phyloP scores from a whole-genome alignment of 2,888 invertebrate species.

The Apotomis capreana region DNA sequence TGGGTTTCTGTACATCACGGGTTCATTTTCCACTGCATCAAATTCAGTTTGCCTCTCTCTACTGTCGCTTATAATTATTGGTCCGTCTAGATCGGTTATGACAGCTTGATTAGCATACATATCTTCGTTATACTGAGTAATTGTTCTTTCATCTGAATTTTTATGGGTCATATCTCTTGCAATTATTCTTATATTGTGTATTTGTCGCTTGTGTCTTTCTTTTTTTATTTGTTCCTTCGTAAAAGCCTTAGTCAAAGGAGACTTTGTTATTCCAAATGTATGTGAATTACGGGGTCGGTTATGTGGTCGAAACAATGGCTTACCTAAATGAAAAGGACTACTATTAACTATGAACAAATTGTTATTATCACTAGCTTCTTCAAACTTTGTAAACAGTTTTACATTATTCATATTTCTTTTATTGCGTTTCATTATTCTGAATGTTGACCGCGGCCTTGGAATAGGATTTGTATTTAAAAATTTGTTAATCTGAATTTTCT shows the following conservation, averaged over 20 bases:
- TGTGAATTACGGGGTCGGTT: neutral
- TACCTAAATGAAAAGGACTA: too few species aligned
- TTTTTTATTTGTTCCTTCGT: neutral
- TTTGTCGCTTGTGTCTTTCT: constrained; percentile 43
- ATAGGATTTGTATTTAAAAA: constrained; percentile 63
- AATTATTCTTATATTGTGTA: constrained; percentile 63
- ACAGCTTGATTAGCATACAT: constrained; percentile 61
- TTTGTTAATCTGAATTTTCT: constrained; percentile 59
- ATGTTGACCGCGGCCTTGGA: constrained; percentile 55
- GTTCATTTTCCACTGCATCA: neutral
- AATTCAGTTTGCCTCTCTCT: constrained; percentile 45
- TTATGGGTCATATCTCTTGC: constrained; percentile 44
- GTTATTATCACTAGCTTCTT: constrained; percentile 2
- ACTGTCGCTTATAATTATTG: constrained; percentile 45
- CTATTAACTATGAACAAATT: constrained; percentile 11
- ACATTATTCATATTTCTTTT: constrained; percentile 66
- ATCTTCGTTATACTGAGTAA: constrained; percentile 65
- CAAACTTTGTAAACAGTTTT: neutral
- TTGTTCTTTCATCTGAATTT: constrained; percentile 63
- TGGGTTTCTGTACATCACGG: neutral
- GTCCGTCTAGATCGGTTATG: constrained; percentile 55
- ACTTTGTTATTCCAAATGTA: neutral
- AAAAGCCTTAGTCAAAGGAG: neutral
- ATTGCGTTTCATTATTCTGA: constrained; percentile 60
- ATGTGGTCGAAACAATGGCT: too few species aligned